phyloP scores from a whole-genome alignment of 2,113 vertebrate species.

The Brachyistius frenatus region DNA sequence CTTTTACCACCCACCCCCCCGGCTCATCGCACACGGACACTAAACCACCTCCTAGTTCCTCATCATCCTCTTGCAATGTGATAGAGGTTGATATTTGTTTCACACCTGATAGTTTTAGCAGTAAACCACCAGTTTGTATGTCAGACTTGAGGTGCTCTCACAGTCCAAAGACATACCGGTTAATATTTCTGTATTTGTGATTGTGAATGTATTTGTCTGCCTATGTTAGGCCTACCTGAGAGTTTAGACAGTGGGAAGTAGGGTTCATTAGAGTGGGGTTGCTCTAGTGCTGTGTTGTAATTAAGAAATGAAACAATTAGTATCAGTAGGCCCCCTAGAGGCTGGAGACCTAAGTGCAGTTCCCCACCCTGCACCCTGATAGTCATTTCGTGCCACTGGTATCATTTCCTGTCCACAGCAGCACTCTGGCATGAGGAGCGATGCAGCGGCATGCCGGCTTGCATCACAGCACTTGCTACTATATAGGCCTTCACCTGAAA shows the following conservation, averaged over 20 bases:
- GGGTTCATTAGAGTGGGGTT: neutral
- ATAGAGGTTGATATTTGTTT: conserved; percentile 25
- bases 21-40: conserved; percentile 13
- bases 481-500: conserved; percentile 44
- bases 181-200: neutral
- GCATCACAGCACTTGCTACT: conserved; percentile 14
- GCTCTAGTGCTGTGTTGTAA: conserved; percentile 24
- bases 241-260: neutral
- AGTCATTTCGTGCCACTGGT: conserved; percentile 47
- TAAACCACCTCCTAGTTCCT: conserved; percentile 11
- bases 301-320: conserved; percentile 50
- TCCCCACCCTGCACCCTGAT: conserved; percentile 54
- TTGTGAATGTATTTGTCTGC: neutral
- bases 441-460: neutral
- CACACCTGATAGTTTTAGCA: conserved; percentile 40
- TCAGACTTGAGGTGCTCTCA: conserved; percentile 15
- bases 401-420: conserved; percentile 2
- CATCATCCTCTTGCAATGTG: neutral
- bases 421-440: neutral
- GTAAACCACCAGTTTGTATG: conserved; percentile 22
- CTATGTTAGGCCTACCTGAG: neutral
- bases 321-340: conserved; percentile 70
- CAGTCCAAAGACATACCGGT: conserved; percentile 4
- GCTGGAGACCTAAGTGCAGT: conserved; percentile 52
- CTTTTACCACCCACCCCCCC: neutral